Percentiles rank a stretch among this genome's conserved stretches.
phyloP scores from a whole-genome alignment of 2,113 vertebrate genomes.

The Tupaia chinensis region DNA sequence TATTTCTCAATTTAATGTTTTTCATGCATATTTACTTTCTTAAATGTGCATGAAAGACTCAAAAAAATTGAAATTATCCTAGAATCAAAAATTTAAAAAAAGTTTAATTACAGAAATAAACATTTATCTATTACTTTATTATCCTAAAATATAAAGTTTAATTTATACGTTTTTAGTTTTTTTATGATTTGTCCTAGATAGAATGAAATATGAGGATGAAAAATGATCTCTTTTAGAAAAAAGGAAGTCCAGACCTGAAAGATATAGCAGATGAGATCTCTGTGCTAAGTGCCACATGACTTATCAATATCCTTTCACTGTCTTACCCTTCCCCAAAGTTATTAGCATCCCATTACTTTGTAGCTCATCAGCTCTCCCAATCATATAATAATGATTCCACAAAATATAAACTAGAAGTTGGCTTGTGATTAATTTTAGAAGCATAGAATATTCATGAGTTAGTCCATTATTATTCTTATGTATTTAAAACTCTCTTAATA shows the following conservation, averaged over 20 bases:
- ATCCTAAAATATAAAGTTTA: not conserved
- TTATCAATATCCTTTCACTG: not conserved
- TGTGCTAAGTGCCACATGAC: not conserved
- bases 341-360: constrained; percentile 61
- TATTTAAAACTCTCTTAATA: constrained; percentile 80
- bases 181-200: not conserved
- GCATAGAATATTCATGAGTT: constrained; percentile 82
- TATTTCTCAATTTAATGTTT: not conserved
- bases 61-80: not conserved
- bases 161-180: not conserved
- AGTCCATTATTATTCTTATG: constrained; percentile 78
- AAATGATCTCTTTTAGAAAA: not conserved
- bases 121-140: not conserved
- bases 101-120: not conserved
- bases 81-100: not conserved
- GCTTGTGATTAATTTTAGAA: constrained; percentile 83
- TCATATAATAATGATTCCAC: constrained; percentile 78
- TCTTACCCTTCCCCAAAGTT: constrained; percentile 28
- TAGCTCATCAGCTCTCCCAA: constrained; percentile 70
- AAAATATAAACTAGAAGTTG: constrained; percentile 75
- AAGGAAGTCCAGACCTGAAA: not conserved
- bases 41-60: not conserved
- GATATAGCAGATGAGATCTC: not conserved
- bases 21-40: not conserved
- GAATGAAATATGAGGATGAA: not conserved